Base-by-base conservation (phyloP, 2,888 invertebrate species). In the Lepidocyrtinus sp. region DNA sequence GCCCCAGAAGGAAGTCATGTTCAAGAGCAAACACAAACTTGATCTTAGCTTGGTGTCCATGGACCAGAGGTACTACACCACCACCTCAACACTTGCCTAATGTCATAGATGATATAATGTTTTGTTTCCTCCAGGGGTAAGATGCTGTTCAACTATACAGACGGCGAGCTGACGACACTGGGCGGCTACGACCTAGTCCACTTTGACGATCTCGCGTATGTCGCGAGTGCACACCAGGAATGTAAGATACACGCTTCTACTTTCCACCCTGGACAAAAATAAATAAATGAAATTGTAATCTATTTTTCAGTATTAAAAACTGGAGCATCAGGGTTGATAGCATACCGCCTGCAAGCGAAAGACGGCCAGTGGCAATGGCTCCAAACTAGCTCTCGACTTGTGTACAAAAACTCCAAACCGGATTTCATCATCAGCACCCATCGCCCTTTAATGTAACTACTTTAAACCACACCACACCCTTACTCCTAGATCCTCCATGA, bases 351-450 rank as follows among this genome's bases (percentile, higher is more conserved):
- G 90, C 95, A 98, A 90, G 96, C 96, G 87, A 97, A 97, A 89
- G 95, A 96, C 84, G 94, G 94, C 5, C 94, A 95, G 88, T 97
- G 97, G 96, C 96, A 99, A 89, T 99, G 98, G 98, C 91, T 99
- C 81, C 99, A 99, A 91, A 98, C 98, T 21, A 95, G 95, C 87
- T 98, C 99, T 15, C 92, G 99, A 85, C 92, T 99, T 86, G 97
- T 99, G 86, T 99, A 99, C 91, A 99, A 99, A 90, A 99, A 99
- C 90, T 98, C 98, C 85, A 99, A 99, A 89, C 98, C 99, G 0
- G 99, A 99, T 89, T 98, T 98, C 89, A 98, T 99, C 84, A 98
- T 99, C 87, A 97, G 98, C 90, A 99, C 99, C 61, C 99, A 99
- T 90, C 92, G 99, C 85, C 97, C 99, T 82, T 92, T 99, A 65